Base-by-base conservation (phyloP, 2,888 invertebrate species). In the Odontomyia ornata region DNA sequence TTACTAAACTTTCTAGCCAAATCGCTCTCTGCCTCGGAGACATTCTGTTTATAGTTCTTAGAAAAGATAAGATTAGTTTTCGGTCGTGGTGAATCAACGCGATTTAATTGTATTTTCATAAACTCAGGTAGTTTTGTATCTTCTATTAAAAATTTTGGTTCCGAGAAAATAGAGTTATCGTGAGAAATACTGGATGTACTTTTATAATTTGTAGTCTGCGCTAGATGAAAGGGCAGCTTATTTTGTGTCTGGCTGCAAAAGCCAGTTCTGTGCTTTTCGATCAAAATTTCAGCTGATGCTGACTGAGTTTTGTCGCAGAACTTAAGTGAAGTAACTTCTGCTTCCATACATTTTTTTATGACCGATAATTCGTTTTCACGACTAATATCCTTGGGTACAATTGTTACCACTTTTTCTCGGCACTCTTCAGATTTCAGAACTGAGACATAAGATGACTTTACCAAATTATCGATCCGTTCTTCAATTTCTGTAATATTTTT, bases 101-200 rank as follows among this genome's bases (percentile, higher is more conserved):
- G 91, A 83, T 93, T 92, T 64, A 93, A 82, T 84, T 93, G 92
- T 77, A 92, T 91, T 82, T 91, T 91, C 79, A 93, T 86, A 83
- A 93, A 92, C 83, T 93, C 92, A 0, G 93, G 92, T 15, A 92
- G 87, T 60, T 86, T 77, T 43, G 91, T 87, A 60, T 86, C 78
- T 30, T 71, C 73, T 23, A n/a, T 23, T 56, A 43, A 57, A 1
- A 72, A 30, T 7, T 30, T 73, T 21, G 78, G 65, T 28, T 78
- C 76, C 0, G 76, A 71, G 1, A 77, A 57, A n/a, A 77, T 65
- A 9, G 76, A 77, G 30, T 60, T 78, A n/a, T 78, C 64, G 13
- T 75, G 52, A 23, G 76, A 18, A 43, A 23, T 1, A 25, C 72
- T 1, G 46, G n/a, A 4, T 11, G 1, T 2, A 18, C 7, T 73